Percentiles rank a stretch among this genome's conserved stretches.
Conservation (phyloP, 2,113 vertebrate species). For the Limnothrissa miodon region DNA sequence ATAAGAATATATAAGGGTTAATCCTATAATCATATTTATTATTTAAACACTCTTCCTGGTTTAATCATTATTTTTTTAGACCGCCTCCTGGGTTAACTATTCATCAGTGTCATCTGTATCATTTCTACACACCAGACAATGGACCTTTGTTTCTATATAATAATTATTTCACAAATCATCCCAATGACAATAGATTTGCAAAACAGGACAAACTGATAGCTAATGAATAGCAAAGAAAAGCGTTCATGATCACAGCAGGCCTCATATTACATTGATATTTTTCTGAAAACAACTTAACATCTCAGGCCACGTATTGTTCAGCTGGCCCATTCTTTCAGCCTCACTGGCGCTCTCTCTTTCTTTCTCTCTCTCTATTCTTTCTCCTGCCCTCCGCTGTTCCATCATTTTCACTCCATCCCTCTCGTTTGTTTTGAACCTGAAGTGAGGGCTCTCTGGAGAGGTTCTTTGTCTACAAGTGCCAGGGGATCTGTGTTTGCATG, state of each 20-base stretch:
- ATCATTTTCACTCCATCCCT: slow-evolving; percentile 32
- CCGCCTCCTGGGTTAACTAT: not conserved
- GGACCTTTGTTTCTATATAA: not conserved
- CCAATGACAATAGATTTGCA: not conserved
- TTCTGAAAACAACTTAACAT: not conserved
- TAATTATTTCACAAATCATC: not conserved
- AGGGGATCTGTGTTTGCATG: slow-evolving; percentile 57
- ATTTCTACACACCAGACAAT: not conserved
- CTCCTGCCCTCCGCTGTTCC: not conserved
- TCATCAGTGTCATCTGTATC: not conserved
- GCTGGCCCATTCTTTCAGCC: not conserved
- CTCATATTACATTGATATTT: not conserved
- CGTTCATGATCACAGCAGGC: not conserved
- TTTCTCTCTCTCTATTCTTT: too few relatives aligned
- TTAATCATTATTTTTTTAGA: not conserved
- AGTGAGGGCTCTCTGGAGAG: slow-evolving; percentile 45
- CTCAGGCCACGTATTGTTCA: not conserved
- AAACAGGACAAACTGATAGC: not conserved
- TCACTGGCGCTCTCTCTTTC: not conserved
- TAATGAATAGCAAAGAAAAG: not conserved
- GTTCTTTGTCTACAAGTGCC: slow-evolving; percentile 57
- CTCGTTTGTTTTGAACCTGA: slow-evolving; percentile 64
- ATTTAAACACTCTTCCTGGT: not conserved
- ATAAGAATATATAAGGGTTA: not conserved
- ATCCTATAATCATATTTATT: not conserved